Percentiles rank a stretch among this genome's conserved stretches.
Evolutionary conservation across 2,888 invertebrate species (phyloP).

Genomic region (Bruchidius siliquastri): DNA sequence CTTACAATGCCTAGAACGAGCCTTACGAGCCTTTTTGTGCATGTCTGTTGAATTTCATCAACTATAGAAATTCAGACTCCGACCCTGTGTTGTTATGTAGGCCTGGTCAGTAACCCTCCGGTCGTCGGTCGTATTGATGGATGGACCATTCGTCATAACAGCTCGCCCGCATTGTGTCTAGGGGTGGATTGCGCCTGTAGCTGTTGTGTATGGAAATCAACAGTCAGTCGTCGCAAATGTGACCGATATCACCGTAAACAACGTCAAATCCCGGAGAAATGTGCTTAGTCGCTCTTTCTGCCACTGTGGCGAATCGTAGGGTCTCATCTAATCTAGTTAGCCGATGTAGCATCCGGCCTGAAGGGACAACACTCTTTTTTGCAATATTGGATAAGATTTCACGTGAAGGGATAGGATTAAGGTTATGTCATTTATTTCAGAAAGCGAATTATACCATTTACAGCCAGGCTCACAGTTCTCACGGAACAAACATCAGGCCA

Average conservation of each 20-base stretch:
- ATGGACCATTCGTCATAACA: conserved; percentile 44
- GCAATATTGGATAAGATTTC: background rate
- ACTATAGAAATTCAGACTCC: background rate
- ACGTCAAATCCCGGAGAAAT: conserved; percentile 22
- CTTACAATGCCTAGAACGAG: no score
- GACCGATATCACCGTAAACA: conserved; percentile 39
- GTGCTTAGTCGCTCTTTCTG: conserved; percentile 21
- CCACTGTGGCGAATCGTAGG: conserved; percentile 27
- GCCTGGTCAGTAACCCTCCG: conserved; percentile 36
- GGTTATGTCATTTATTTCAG: background rate
- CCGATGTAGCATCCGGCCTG: background rate
- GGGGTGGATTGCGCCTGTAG: conserved; percentile 20
- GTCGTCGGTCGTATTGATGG: conserved; percentile 30
- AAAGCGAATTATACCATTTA: background rate
- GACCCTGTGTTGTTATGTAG: background rate
- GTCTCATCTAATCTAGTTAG: background rate
- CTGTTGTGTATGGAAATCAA: conserved; percentile 39
- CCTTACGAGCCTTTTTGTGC: no score
- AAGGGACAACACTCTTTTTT: background rate
- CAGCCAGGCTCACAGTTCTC: background rate
- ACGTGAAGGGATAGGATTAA: background rate
- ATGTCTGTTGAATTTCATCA: no score
- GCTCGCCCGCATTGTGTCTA: conserved; percentile 38
- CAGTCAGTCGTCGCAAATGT: conserved; percentile 40
- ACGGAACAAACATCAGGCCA: no score